These are phyloP conservation scores for Muricea muricata DNA, from an alignment of 92 coral and sea anemone species.

Conservation along the genomic window DNA sequence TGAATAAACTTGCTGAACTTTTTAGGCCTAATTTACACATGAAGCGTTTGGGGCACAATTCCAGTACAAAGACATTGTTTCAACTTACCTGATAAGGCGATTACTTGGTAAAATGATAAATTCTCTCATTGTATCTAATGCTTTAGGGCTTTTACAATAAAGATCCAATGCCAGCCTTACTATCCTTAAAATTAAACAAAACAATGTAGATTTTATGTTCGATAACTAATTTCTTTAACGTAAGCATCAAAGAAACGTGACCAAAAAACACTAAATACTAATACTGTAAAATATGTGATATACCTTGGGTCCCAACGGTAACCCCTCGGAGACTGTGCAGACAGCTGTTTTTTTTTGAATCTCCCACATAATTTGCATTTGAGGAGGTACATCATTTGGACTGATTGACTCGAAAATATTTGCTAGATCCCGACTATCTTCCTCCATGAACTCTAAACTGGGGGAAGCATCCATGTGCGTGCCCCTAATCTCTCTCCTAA, in stretches of 20 bases:
- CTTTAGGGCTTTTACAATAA: not conserved
- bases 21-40: too few relatives aligned
- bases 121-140: too few relatives aligned
- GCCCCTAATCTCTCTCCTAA: not conserved
- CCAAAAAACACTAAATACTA: too few relatives aligned
- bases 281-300: not conserved
- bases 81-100: slow-evolving; percentile 1
- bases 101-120: slow-evolving; percentile 1
- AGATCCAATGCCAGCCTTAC: slow-evolving; percentile 1
- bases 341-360: not conserved
- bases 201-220: not conserved
- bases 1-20: too few relatives aligned
- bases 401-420: too few relatives aligned
- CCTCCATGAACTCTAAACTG: not conserved
- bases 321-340: not conserved
- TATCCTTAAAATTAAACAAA: too few relatives aligned
- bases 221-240: not conserved
- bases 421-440: not conserved
- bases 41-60: too few relatives aligned
- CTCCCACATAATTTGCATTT: not conserved
- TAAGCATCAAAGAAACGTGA: not conserved
- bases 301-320: slow-evolving; percentile 18
- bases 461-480: not conserved
- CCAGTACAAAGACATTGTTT: not conserved
- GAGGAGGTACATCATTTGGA: not conserved